These are phyloP conservation scores for Ceratina calcarata DNA, from an alignment of 1,140 invertebrate species.

Conservation along the genomic window DNA sequence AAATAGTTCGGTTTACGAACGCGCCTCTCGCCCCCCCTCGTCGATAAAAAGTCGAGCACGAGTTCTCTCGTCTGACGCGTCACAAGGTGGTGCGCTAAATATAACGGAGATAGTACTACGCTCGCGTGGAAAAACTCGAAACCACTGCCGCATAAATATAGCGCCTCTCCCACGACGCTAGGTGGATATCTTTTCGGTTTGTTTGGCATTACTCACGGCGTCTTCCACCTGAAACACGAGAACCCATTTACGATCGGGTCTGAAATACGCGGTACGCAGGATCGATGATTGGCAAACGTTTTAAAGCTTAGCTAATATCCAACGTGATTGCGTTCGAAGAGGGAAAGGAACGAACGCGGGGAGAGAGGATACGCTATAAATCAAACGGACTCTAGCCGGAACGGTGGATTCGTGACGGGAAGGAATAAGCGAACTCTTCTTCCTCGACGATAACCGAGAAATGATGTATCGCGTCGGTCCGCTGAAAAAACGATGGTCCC, in stretches of 20 bases:
- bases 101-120: conserved; percentile 57
- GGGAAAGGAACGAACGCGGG: not conserved
- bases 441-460: conserved; percentile 38
- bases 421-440: conserved; percentile 31
- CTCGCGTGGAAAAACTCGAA: conserved; percentile 51
- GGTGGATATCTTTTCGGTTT: conserved; percentile 55
- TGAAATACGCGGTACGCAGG: conserved; percentile 21
- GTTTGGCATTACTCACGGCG: conserved; percentile 53
- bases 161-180: conserved; percentile 70
- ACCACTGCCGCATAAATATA: conserved; percentile 70
- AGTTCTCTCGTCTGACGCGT: conserved; percentile 52
- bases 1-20: conserved; percentile 65
- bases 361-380: conserved; percentile 48
- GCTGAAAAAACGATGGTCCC: conserved; percentile 32
- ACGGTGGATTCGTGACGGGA: conserved; percentile 46
- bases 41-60: conserved; percentile 64
- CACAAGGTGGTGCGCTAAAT: conserved; percentile 71
- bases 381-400: conserved; percentile 39
- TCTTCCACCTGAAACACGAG: conserved; percentile 51
- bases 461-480: conserved; percentile 66
- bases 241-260: conserved; percentile 38
- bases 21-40: conserved; percentile 26
- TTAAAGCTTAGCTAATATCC: conserved; percentile 50
- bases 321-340: conserved; percentile 28
- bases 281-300: conserved; percentile 42